phyloP scores from a whole-genome alignment of 2,797 vertebrate genomes.

The Gila robusta region DNA sequence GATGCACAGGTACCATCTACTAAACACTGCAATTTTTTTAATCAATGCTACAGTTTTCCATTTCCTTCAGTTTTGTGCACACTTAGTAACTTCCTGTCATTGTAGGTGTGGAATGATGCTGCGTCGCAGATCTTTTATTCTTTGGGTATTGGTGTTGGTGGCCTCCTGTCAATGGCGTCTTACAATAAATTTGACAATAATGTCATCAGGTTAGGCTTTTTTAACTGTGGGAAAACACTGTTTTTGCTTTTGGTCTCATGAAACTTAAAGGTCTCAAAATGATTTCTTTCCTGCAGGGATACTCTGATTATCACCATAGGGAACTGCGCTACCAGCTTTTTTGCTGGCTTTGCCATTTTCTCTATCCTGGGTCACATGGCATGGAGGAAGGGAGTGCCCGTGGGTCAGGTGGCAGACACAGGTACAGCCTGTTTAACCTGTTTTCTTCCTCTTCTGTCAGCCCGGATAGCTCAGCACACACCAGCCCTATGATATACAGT shows the following conservation, averaged over 20 bases:
- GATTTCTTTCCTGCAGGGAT: constrained; percentile 75
- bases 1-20: constrained; percentile 79
- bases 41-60: background rate
- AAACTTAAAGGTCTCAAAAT: background rate
- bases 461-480: background rate
- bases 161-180: constrained; percentile 86
- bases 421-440: constrained; percentile 68
- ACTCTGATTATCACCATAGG: constrained; percentile 84
- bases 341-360: constrained; percentile 87
- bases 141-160: constrained; percentile 85
- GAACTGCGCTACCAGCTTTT: constrained; percentile 85
- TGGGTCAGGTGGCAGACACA: constrained; percentile 81
- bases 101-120: constrained; percentile 87
- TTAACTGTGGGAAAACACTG: background rate
- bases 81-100: background rate
- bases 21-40: background rate
- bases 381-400: constrained; percentile 82
- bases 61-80: background rate
- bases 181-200: constrained; percentile 90
- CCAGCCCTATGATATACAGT: background rate
- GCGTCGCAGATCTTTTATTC: constrained; percentile 89
- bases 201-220: constrained; percentile 79
- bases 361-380: constrained; percentile 88
- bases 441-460: constrained; percentile 21
- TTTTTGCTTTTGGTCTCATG: background rate